phyloP scores from a whole-genome alignment of 2,797 vertebrate genomes.

The Anas capensis region DNA sequence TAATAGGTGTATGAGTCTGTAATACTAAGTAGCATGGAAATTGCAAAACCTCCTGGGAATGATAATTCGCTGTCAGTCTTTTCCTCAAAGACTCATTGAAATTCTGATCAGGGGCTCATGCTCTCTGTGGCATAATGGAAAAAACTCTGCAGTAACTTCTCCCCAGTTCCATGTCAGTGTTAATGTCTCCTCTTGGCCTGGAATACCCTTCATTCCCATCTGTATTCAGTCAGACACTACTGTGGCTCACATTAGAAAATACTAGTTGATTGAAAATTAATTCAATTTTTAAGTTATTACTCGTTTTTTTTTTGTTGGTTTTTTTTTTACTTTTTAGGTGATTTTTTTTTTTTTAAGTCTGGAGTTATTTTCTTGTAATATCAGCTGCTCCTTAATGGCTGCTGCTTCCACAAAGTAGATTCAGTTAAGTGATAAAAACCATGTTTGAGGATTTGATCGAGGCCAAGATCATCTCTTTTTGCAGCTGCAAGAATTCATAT shows the following conservation, averaged over 20 bases:
- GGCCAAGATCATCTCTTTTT: not conserved
- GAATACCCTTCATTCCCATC: conserved; percentile 33
- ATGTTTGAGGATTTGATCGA: not conserved
- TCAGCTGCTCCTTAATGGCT: not conserved
- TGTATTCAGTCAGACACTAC: conserved; percentile 33
- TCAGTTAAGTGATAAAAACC: not conserved
- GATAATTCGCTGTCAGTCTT: not conserved
- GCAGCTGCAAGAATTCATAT: not conserved
- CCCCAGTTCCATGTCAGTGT: not conserved
- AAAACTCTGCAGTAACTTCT: conserved; percentile 18
- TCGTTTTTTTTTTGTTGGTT: not conserved
- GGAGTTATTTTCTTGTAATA: conserved; percentile 10
- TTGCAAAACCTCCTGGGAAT: not conserved
- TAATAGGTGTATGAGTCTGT: not conserved
- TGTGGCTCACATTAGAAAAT: conserved; percentile 34
- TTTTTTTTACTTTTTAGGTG: not conserved
- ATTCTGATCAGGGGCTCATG: not conserved
- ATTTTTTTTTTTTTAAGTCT: not conserved
- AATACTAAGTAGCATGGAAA: not conserved
- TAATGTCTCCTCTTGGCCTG: not conserved
- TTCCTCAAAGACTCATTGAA: not conserved
- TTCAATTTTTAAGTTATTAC: conserved; percentile 10
- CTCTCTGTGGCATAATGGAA: not conserved
- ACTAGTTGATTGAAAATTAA: conserved; percentile 41
- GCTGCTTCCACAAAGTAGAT: not conserved